Base-by-base conservation (phyloP, 2,797 vertebrate genomes). In the Acanthurus lineatus region DNA sequence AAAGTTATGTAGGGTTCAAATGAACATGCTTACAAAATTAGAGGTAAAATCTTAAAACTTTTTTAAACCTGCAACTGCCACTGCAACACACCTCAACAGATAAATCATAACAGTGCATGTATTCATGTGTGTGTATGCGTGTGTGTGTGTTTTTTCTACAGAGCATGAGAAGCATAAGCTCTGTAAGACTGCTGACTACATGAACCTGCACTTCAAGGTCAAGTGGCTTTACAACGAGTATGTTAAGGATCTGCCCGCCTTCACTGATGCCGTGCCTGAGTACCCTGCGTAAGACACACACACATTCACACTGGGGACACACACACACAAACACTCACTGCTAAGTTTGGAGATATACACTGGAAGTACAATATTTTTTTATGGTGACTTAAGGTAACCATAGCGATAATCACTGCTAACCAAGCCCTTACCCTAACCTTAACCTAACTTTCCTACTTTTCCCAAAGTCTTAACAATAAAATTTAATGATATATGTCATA, bases 121-220 rank as follows among this genome's bases (percentile, higher is more conserved):
- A 44, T 53, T 32, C 14, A 4, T 40, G 3, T 64, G 1, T 52
- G 1, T 57, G n/a, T 49, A 8, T 32, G 0, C 53, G 1, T 20
- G 17, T 75, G 44, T 48, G 20, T 40, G 28, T 64, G 35, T 51
- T 56, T 68, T 64, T 42, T 42, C 40, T 3, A 35, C 94, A 99
- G 98, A 99, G 57, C 98, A 99, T 0, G 97, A 98, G 88, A 98
- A 97, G 66, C 96, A 97, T 66, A 95, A 93, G 28, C 94, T 98
- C 22, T 99, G 97, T 85, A 98, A 96, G 92, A 97, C 97, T 1
- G 96, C 97, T 0, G 98, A 99, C 94, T 99, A 99, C 94, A 99
- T 99, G 98, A 99, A 99, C 93, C 96, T 99, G 74, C 98, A 99
- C 93, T 99, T 99, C 93, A 99, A 99, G 93, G 98, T 99, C 86